Base-by-base conservation (phyloP, 2,888 invertebrate genomes). In the Malacosoma neustria region DNA sequence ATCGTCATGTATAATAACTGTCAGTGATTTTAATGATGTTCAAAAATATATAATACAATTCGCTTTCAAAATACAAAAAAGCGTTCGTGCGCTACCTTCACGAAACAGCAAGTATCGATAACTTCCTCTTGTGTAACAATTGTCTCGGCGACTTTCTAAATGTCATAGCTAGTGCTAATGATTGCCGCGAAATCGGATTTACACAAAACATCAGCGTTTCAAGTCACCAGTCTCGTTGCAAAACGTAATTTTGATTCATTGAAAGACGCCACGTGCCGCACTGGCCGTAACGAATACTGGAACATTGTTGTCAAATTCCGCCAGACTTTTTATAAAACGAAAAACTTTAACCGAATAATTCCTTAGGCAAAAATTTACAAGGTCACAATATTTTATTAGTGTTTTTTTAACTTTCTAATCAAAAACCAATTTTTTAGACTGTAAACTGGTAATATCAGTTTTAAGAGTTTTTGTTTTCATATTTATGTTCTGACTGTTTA, bases 101-200 rank as follows among this genome's bases (percentile, higher is more conserved):
- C 46, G 45, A 51, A 36, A 44, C 15, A 57, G 64, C 58, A 55
- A 58, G 59, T 64, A 71, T 68, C 60, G 62, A 67, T 64, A 59
- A 53, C 50, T 50, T 45, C 54, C 58, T 22, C 22, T 73, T 64
- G 57, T 63, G 64, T 66, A 71, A 72, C 63, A 67, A 70, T 76
- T 74, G 73, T 74, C 48, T 64, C 48, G 38, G 38, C 47, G 44
- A 70, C 79, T 81, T 80, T 81, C 79, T 71, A 75, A 72, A 62
- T 64, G 64, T 61, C 68, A 69, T 60, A 63, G 56, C 54, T 55
- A 55, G 54, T 55, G 46, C 44, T 54, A 57, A 45, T 51, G 48
- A 66, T 66, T 60, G 54, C 57, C 70, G 63, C 63, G 64, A 73
- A 77, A 75, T 74, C 54, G 51, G 45, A 61, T 72, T 74, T 72